phyloP scores from a whole-genome alignment of 2,888 invertebrate species.

The Onchidella celtica region DNA sequence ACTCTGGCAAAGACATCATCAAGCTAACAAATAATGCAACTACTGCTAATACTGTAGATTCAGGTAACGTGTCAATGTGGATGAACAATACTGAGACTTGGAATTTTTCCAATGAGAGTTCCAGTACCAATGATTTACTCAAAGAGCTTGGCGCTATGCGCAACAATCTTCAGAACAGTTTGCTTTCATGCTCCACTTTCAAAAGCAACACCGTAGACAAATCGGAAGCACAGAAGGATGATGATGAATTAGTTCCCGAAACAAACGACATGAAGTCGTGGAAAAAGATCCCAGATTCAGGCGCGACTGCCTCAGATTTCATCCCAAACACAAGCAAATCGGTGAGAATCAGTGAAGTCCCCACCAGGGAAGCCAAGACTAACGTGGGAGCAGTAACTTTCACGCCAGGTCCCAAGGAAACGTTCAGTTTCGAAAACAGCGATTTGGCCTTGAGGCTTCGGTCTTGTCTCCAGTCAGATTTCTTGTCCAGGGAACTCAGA shows the following conservation, averaged over 20 bases:
- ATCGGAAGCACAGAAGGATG: not conserved
- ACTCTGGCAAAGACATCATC: too few relatives aligned
- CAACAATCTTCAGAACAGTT: not conserved
- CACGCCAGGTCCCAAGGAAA: too few relatives aligned
- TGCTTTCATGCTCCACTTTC: not conserved
- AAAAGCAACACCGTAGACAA: not conserved
- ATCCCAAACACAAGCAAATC: too few relatives aligned
- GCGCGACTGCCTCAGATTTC: too few relatives aligned
- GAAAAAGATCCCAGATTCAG: not conserved
- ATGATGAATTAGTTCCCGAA: not conserved
- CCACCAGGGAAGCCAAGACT: not conserved
- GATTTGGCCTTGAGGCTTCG: slow-evolving; percentile 15
- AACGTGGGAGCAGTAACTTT: too few relatives aligned
- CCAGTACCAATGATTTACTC: not conserved
- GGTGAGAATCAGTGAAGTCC: not conserved
- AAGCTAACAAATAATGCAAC: too few relatives aligned
- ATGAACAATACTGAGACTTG: not conserved
- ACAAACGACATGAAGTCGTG: not conserved
- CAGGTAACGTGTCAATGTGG: not conserved
- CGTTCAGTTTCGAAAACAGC: not conserved
- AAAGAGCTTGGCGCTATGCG: not conserved
- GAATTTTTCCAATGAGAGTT: not conserved
- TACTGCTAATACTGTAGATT: too few relatives aligned
- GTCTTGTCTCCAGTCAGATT: slow-evolving; percentile 19
- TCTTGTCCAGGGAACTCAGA: slow-evolving; percentile 15